Evolutionary conservation across 1,140 invertebrate genomes (phyloP).

Genomic region (Drosophila fuyamai): DNA sequence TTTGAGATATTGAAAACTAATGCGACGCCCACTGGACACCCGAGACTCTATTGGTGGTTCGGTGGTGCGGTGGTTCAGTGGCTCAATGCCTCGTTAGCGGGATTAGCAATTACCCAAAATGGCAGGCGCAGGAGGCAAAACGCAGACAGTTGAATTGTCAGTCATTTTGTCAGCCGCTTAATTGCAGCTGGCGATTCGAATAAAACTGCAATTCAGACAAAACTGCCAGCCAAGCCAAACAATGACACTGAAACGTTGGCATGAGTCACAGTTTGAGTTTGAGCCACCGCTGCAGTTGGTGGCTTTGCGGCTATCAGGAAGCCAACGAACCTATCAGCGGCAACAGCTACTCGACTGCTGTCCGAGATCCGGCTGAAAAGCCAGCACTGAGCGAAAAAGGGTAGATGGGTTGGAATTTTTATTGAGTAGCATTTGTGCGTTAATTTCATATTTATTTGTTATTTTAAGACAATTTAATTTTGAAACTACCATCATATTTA

Average conservation of each 20-base stretch:
- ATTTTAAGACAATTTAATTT: too few relatives aligned
- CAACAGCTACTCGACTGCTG: constrained; percentile 38
- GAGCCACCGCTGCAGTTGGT: constrained; percentile 35
- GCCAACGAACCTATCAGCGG: constrained; percentile 53
- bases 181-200: constrained; percentile 76
- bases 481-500: too few relatives aligned
- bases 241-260: constrained; percentile 74
- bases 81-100: constrained; percentile 75
- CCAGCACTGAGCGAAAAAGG: constrained; percentile 10
- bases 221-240: constrained; percentile 67
- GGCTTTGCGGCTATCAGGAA: constrained; percentile 51
- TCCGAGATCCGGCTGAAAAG: constrained; percentile 24
- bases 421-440: too few relatives aligned
- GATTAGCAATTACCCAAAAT: constrained; percentile 80
- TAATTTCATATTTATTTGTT: too few relatives aligned
- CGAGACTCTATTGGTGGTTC: background rate
- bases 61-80: constrained; percentile 10
- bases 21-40: constrained; percentile 77
- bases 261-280: constrained; percentile 59
- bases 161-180: constrained; percentile 81
- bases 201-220: constrained; percentile 39
- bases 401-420: too few relatives aligned
- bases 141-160: constrained; percentile 65
- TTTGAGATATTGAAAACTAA: constrained; percentile 75
- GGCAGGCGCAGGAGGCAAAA: constrained; percentile 36